Evolutionary conservation across 2,113 vertebrate genomes (phyloP).

Genomic region (Otolemur garnettii): DNA sequence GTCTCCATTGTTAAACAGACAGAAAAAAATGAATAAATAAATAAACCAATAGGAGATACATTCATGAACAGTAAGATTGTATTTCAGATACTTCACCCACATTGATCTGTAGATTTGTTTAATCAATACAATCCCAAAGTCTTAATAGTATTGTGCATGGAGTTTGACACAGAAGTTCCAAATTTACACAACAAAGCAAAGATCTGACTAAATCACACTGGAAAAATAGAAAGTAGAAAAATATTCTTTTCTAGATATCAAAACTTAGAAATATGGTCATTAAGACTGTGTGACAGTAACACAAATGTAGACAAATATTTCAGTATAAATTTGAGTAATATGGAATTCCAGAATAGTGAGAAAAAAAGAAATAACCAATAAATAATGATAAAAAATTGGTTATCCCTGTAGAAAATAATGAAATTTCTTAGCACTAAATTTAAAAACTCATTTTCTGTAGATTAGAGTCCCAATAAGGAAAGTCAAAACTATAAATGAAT

Average conservation of each 20-base stretch:
- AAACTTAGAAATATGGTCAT: background rate
- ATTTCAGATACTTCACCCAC: background rate
- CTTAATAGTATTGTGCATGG: background rate
- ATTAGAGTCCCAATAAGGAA: background rate
- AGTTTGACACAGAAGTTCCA: background rate
- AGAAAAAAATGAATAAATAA: background rate
- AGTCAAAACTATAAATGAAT: slow-evolving; percentile 1
- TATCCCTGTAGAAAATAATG: background rate
- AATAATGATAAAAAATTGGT: background rate
- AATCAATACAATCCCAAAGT: background rate
- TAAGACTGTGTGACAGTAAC: background rate
- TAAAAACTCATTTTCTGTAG: background rate
- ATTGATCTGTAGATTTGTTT: background rate
- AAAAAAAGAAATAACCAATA: background rate
- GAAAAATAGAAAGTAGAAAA: slow-evolving; percentile 42
- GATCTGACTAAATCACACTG: background rate
- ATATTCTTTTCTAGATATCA: background rate
- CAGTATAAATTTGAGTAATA: background rate
- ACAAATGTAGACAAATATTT: background rate
- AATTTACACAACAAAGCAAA: background rate
- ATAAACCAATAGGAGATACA: background rate
- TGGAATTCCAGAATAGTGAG: background rate
- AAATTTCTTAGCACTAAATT: background rate
- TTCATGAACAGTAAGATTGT: background rate
- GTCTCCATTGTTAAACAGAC: background rate